These are phyloP conservation scores for Ypsolopha scabrella DNA, from an alignment of 2,888 invertebrate genomes.

Conservation along the genomic window DNA sequence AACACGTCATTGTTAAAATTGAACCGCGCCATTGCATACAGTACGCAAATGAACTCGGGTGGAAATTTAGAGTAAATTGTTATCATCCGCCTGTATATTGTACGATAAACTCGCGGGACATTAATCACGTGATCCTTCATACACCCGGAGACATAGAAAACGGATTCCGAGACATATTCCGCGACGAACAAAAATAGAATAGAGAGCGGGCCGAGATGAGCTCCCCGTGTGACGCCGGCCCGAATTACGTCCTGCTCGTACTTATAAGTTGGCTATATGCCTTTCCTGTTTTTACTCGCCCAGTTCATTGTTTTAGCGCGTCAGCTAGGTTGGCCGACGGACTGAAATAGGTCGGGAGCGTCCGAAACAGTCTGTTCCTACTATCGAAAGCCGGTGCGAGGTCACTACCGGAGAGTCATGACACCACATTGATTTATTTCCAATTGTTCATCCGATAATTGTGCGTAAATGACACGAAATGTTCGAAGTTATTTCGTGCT, in stretches of 20 bases:
- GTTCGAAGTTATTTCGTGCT: no score
- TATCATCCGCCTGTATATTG: background rate
- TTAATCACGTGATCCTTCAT: slow-evolving; percentile 67
- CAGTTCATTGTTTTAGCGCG: slow-evolving; percentile 63
- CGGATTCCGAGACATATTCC: slow-evolving; percentile 69
- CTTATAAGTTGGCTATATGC: slow-evolving; percentile 39
- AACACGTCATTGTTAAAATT: no score
- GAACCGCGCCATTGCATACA: no score
- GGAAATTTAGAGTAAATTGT: background rate
- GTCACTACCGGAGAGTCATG: slow-evolving; percentile 54
- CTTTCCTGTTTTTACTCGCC: slow-evolving; percentile 51
- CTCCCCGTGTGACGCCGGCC: slow-evolving; percentile 56
- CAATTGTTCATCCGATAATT: no score
- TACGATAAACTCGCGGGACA: slow-evolving; percentile 35
- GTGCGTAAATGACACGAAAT: no score
- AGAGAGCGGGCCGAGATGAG: slow-evolving; percentile 60
- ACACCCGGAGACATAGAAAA: slow-evolving; percentile 63
- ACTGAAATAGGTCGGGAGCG: slow-evolving; percentile 67
- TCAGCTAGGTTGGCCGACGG: slow-evolving; percentile 52
- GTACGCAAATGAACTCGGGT: background rate
- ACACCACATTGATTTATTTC: no score
- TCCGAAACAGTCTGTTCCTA: slow-evolving; percentile 57
- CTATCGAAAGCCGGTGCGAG: slow-evolving; percentile 60
- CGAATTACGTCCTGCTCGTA: slow-evolving; percentile 43
- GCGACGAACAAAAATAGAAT: slow-evolving; percentile 64